These are phyloP conservation scores for Pectinophora gossypiella DNA, from an alignment of 1,140 invertebrate genomes.

Conservation along the genomic window DNA sequence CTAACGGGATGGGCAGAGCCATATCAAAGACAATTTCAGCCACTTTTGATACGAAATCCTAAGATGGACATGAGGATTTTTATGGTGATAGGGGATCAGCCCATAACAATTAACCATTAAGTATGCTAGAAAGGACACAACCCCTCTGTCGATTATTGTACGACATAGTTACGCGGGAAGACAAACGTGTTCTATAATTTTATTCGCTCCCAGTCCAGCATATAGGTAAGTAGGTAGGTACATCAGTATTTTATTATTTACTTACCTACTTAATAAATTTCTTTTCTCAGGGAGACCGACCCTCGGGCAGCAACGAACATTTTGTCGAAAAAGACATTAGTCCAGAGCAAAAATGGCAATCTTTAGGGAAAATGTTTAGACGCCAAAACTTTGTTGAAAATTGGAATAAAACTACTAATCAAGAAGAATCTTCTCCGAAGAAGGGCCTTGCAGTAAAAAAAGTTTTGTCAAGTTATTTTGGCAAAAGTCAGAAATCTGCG, in stretches of 20 bases:
- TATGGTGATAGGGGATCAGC: no score
- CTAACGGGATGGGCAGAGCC: not conserved
- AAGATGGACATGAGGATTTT: no score
- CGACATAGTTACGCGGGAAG: no score
- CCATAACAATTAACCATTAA: no score
- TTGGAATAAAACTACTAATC: constrained; percentile 41
- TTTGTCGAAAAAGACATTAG: constrained; percentile 52
- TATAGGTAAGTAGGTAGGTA: no score
- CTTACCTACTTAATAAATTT: not conserved
- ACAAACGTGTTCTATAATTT: no score
- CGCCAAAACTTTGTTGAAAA: constrained; percentile 52
- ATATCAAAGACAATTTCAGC: not conserved
- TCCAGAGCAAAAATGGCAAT: constrained; percentile 66
- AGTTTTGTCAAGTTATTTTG: constrained; percentile 41
- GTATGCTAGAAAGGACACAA: no score
- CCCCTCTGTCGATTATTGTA: no score
- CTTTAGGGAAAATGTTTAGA: constrained; percentile 62
- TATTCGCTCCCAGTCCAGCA: no score
- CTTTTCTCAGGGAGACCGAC: constrained; percentile 48
- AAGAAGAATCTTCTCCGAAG: constrained; percentile 48
- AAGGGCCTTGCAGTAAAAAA: constrained; percentile 57
- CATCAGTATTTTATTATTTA: no score
- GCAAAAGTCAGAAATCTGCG: not conserved
- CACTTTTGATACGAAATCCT: no score
- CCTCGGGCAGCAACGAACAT: constrained; percentile 47